phyloP scores from a whole-genome alignment of 2,113 vertebrate species.

The Phodopus roborovskii region DNA sequence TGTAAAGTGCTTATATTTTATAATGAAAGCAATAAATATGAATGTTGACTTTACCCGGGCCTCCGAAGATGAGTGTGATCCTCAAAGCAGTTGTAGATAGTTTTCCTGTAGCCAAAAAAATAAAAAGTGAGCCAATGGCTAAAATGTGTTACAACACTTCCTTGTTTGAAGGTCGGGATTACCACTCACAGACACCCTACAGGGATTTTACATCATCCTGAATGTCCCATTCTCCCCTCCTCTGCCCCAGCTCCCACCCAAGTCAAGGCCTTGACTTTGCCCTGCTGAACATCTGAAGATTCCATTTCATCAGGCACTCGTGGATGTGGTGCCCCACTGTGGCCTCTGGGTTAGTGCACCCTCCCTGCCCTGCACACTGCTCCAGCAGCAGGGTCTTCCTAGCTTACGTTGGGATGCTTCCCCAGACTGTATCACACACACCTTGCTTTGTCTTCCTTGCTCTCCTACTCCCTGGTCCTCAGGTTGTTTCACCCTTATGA shows the following conservation, averaged over 20 bases:
- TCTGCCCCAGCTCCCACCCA: neutral
- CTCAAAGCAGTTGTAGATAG: neutral
- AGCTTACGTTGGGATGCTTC: fast-evolving
- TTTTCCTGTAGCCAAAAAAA: neutral
- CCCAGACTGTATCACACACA: neutral
- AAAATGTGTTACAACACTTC: neutral
- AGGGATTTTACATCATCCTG: neutral
- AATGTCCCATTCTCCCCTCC: neutral
- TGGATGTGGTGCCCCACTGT: neutral
- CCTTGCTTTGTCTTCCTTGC: neutral
- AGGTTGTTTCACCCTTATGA: neutral
- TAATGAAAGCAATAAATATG: constrained; percentile 62
- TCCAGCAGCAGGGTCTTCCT: neutral
- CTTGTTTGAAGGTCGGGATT: neutral
- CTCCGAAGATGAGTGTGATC: neutral
- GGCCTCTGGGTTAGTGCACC: neutral
- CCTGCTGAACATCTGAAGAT: neutral
- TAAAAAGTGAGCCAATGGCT: neutral
- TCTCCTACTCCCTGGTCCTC: neutral
- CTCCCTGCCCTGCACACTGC: neutral
- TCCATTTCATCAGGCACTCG: neutral
- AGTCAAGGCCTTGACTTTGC: neutral
- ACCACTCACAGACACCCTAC: neutral
- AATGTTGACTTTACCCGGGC: constrained; percentile 23
- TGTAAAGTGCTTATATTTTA: constrained; percentile 60